Evolutionary conservation across 1,140 invertebrate genomes (phyloP), one percentile per base, ranked within the genome.

Genomic region (Tetragonula clypearis): DNA sequence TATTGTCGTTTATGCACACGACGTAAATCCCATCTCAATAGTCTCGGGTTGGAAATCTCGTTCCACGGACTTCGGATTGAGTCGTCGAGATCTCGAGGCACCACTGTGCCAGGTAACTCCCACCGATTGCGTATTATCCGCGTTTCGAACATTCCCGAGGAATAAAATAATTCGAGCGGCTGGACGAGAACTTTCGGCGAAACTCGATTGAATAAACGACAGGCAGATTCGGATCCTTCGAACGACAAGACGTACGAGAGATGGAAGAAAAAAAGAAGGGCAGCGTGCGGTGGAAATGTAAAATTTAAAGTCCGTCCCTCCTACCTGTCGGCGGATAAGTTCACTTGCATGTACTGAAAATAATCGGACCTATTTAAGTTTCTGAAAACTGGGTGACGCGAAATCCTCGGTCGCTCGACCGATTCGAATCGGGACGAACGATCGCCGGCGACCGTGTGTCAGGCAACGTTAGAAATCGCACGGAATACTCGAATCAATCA

Each of bases 401-500:
- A 41, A 56, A 58, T 68, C 30, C 21, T 23, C 21, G 11, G 68
- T 14, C 8, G n/a, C 2, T 6, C 30, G 21, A 30, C 12, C n/a
- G 41, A 65, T 53, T 49, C 1, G 41, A 41, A n/a, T 53, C 80
- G 21, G 14, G 41, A 82, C 26, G 58, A 56, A 82, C 26, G 58
- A 60, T 56, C n/a, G 56, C 26, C 23, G 69, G 69, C 60, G 23
- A 23, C 60, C 49, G 19, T 74, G 19, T 74, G 80, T 75, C 75
- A 72, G 41, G 30, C 30, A 65, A 72, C 81, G 84, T 66, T 68
- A n/a, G 62, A 84, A 30, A 84, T 86, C 76, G 66, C 86, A 79
- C 62, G 74, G 71, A 76, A 84, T 68, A 66, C 66, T 65, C 65
- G 81, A 84, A 84, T 88, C 77, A 65, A 79, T 88, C 86, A 65